Conservation (phyloP, 1,140 invertebrate species). For the Harpegnathos saltator region DNA sequence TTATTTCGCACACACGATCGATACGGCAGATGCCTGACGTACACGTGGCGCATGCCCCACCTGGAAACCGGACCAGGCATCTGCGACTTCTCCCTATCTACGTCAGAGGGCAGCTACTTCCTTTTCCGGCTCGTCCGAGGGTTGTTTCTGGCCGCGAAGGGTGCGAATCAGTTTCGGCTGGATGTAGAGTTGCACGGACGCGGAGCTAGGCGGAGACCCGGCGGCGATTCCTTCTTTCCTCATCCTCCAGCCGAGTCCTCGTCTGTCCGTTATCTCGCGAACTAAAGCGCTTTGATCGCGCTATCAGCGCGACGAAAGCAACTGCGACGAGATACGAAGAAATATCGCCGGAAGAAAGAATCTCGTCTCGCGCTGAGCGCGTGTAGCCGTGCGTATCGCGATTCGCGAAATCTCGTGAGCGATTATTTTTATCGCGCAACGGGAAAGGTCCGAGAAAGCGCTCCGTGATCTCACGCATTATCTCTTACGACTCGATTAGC, state of each 20-base stretch:
- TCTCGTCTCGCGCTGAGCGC: no score
- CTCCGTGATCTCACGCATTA: background rate
- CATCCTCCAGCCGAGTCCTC: no score
- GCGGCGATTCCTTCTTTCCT: no score
- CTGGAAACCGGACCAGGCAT: background rate
- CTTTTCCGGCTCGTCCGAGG: constrained; percentile 69
- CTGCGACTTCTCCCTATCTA: constrained; percentile 62
- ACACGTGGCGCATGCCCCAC: constrained; percentile 79
- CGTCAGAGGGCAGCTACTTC: constrained; percentile 76
- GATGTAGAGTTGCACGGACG: background rate
- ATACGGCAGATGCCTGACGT: constrained; percentile 83
- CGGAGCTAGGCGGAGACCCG: no score
- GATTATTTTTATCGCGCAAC: constrained; percentile 11
- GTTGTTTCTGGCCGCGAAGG: background rate
- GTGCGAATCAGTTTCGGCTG: constrained; percentile 10
- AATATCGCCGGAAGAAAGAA: no score
- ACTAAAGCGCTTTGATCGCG: no score
- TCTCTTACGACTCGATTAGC: constrained; percentile 27
- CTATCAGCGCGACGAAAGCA: no score
- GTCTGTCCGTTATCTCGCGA: no score
- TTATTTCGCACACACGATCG: constrained; percentile 78
- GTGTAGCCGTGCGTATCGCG: no score
- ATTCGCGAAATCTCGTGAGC: background rate
- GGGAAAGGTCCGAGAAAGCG: background rate
- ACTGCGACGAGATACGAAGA: no score